These are phyloP conservation scores for Drosophila santomea DNA, from an alignment of 1,140 invertebrate genomes.

Conservation along the genomic window DNA sequence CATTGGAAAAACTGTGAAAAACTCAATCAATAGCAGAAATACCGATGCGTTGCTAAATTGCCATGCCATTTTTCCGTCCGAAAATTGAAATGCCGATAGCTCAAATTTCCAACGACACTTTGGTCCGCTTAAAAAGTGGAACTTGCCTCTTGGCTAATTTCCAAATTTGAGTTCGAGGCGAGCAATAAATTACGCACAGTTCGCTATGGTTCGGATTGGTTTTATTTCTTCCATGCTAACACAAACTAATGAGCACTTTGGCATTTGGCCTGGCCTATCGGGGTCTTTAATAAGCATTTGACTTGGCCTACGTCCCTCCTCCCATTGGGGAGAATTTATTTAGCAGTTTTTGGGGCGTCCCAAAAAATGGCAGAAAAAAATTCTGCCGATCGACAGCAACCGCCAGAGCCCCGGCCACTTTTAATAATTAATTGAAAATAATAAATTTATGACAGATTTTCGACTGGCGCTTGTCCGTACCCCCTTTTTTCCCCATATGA, in stretches of 20 bases:
- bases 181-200: slow-evolving; percentile 77
- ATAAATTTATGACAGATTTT: slow-evolving; percentile 83
- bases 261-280: slow-evolving; percentile 66
- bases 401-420: slow-evolving; percentile 13
- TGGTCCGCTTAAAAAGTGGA: slow-evolving; percentile 22
- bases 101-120: slow-evolving; percentile 65
- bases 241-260: slow-evolving; percentile 74
- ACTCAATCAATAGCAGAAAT: slow-evolving; percentile 73
- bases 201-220: slow-evolving; percentile 44
- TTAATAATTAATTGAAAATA: slow-evolving; percentile 81
- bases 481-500: slow-evolving; percentile 37
- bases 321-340: slow-evolving; percentile 64
- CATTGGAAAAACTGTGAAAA: slow-evolving; percentile 68
- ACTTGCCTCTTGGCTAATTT: slow-evolving; percentile 33
- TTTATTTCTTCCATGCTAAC: slow-evolving; percentile 21
- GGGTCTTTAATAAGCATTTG: slow-evolving; percentile 61
- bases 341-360: slow-evolving; percentile 68
- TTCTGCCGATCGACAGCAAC: slow-evolving; percentile 37
- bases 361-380: neutral
- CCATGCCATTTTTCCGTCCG: slow-evolving; percentile 47
- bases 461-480: slow-evolving; percentile 53
- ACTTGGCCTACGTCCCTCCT: slow-evolving; percentile 23
- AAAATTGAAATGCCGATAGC: slow-evolving; percentile 43
- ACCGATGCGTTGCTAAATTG: slow-evolving; percentile 78
- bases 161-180: slow-evolving; percentile 58